Percentiles rank a stretch among this genome's conserved stretches.
These are phyloP conservation scores for Thymallus thymallus DNA, from an alignment of 2,113 vertebrate species.

Conservation along the genomic window DNA sequence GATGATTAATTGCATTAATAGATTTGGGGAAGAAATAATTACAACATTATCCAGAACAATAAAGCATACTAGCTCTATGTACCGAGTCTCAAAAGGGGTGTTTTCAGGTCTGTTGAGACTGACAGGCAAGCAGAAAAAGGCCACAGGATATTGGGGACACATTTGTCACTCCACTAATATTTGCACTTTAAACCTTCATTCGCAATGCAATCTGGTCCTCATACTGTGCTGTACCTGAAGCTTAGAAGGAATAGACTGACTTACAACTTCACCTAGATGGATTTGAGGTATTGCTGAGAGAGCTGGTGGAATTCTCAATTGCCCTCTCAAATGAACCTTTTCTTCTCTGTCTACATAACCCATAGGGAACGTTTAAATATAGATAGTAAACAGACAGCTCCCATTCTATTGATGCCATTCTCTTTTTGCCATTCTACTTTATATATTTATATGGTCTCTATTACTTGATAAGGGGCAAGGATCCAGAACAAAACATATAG, in stretches of 20 bases:
- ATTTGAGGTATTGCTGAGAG: constrained; percentile 27
- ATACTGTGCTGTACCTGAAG: constrained; percentile 16
- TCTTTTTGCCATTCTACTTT: not conserved
- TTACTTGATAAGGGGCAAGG: not conserved
- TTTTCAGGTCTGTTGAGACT: constrained; percentile 14
- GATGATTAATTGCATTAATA: not conserved
- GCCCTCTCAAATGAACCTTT: not conserved
- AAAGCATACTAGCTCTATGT: not conserved
- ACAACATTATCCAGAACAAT: not conserved
- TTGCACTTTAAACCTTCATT: constrained; percentile 35
- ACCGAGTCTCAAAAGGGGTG: not conserved
- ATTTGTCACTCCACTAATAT: constrained; percentile 37
- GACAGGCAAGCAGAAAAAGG: constrained; percentile 28
- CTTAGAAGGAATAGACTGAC: constrained; percentile 19
- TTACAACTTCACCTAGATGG: constrained; percentile 29
- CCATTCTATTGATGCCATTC: not conserved
- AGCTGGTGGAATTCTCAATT: not conserved
- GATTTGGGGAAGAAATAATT: not conserved
- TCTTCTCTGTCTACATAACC: constrained; percentile 4
- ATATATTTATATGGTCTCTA: not conserved
- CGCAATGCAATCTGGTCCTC: constrained; percentile 19
- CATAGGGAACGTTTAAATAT: not conserved
- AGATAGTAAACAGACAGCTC: not conserved
- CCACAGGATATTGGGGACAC: constrained; percentile 16
- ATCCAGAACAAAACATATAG: not conserved